Conservation (phyloP, 2,113 vertebrate species). For the Nanorana parkeri region DNA sequence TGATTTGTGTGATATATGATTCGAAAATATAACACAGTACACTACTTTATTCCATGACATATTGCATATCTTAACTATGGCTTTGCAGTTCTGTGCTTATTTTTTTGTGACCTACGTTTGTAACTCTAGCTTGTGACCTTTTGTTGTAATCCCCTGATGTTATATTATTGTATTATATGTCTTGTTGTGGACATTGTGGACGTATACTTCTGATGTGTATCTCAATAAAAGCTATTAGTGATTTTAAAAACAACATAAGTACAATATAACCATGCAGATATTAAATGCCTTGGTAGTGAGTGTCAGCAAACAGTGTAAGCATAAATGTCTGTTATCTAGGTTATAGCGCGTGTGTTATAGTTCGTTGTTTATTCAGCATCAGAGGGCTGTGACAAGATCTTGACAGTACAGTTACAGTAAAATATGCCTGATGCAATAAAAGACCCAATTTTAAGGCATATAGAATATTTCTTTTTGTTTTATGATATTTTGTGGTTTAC, state of each 20-base stretch:
- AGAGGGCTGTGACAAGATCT: conserved; percentile 27
- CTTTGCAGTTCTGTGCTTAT: too few relatives aligned
- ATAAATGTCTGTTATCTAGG: conserved; percentile 6
- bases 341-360: conserved; percentile 21
- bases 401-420: conserved; percentile 33
- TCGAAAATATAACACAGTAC: too few relatives aligned
- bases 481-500: conserved; percentile 28
- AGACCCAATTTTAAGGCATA: conserved; percentile 20
- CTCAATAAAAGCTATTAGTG: background rate
- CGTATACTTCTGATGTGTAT: too few relatives aligned
- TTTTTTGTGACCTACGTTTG: too few relatives aligned
- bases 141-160: too few relatives aligned
- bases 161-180: too few relatives aligned
- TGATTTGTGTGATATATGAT: too few relatives aligned
- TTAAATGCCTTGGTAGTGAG: conserved; percentile 8
- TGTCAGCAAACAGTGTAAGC: conserved; percentile 23
- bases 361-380: conserved; percentile 39
- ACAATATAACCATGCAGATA: conserved; percentile 21
- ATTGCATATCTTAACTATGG: too few relatives aligned
- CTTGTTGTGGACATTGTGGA: too few relatives aligned
- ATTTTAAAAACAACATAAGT: conserved; percentile 40
- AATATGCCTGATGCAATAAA: conserved; percentile 20
- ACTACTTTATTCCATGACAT: too few relatives aligned
- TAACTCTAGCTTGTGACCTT: too few relatives aligned
- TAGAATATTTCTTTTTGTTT: conserved; percentile 12